Base-by-base conservation (phyloP, 1,140 invertebrate genomes). In the Zaprionus vittiger region DNA sequence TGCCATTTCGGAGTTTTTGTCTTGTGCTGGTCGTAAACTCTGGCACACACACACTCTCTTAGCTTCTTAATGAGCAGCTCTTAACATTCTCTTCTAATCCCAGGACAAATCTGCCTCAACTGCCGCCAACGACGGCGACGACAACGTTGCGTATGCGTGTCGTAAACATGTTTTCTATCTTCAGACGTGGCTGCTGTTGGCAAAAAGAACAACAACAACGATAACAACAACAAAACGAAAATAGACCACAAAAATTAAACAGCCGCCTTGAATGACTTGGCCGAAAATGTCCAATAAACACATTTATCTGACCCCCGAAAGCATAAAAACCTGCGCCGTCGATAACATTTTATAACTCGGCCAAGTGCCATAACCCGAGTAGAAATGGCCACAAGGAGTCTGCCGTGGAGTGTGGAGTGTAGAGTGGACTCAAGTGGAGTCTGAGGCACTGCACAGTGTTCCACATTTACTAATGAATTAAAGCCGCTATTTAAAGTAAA, bases 341-440 rank as follows among this genome's bases (percentile, higher is more conserved):
- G 85, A 89, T 90, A 89, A 81, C 81, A 82, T 90, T 90, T 90
- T 90, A 90, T 82, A 89, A 82, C 85, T 90, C 79, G 26, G 70
- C 71, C 69, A 90, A 91, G 79, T 90, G 85, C 73, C 69, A 89
- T 77, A 90, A 77, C 73, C 63, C 74, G 9, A 44, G 44, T 49
- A n/a, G 65, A 63, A 81, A 76, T 57, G 49, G 38, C 37, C 37
- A 38, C 37, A 65, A 17, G 26, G 54, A 66, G 41, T 47, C 41
- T 56, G 52, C 54, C n/a, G 38, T 15, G 15, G 38, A 41, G 38
- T 41, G 15, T 34, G 15, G 38, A 41, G 15, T n/a, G 38, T 41
- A n/a, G n/a, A 7, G 11, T n/a, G 26, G 14, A 31, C 14, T 22
- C 14, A 26, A 56, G 54, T 20, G 15, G 9, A 38, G 24, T 34